Evolutionary conservation across 2,888 invertebrate species (phyloP).

Genomic region (Agrotis ipsilon): DNA sequence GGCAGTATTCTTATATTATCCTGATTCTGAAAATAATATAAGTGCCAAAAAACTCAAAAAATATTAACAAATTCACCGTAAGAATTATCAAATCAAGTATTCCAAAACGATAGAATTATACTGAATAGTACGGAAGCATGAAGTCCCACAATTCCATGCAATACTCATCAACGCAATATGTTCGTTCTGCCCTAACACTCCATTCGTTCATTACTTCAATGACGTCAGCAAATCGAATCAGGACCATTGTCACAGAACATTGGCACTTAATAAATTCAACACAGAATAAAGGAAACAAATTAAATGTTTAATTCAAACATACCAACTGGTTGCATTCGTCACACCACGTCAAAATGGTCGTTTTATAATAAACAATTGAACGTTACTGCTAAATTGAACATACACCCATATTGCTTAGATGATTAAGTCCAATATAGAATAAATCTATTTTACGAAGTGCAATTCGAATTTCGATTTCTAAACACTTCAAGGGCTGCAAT

Average conservation of each 20-base stretch:
- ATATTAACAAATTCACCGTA: not conserved
- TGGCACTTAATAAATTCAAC: slow-evolving; percentile 78
- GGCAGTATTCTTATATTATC: too few species aligned
- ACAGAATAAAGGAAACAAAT: slow-evolving; percentile 86
- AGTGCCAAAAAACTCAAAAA: not conserved
- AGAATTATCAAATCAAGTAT: not conserved
- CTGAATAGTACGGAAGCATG: slow-evolving; percentile 23
- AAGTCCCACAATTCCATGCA: slow-evolving; percentile 36
- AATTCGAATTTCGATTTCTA: slow-evolving; percentile 21
- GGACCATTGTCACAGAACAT: slow-evolving; percentile 74
- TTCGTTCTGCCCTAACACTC: slow-evolving; percentile 23
- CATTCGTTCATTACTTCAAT: slow-evolving; percentile 77
- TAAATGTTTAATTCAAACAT: slow-evolving; percentile 88
- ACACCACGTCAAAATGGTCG: slow-evolving; percentile 73
- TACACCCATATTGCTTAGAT: not conserved
- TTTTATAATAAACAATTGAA: slow-evolving; percentile 45
- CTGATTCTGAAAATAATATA: too few species aligned
- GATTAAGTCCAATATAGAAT: slow-evolving; percentile 17
- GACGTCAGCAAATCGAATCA: slow-evolving; percentile 83
- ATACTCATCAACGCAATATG: slow-evolving; percentile 53
- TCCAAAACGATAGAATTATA: slow-evolving; percentile 16
- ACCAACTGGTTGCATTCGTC: slow-evolving; percentile 85
- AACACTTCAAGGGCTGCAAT: slow-evolving; percentile 29
- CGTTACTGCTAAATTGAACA: not conserved
- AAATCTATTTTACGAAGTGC: not conserved